A percentile compares a stretch with the other conserved stretches of the same genome.
Conservation (phyloP, 2,888 invertebrate genomes). For the Dryobotodes eremita region DNA sequence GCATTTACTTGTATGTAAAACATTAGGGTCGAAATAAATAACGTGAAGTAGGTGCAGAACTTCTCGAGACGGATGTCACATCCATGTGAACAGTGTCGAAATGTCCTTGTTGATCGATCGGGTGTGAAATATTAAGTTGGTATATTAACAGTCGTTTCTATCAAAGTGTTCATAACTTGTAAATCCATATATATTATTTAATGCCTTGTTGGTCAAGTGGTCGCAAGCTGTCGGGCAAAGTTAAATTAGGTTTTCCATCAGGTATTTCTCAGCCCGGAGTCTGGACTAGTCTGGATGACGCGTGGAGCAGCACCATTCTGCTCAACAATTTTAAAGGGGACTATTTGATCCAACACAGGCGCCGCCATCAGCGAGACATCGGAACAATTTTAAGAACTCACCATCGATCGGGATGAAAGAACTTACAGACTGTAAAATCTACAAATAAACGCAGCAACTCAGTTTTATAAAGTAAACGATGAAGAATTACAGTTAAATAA, state of each 20-base stretch:
- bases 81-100: neutral
- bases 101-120: constrained; percentile 45
- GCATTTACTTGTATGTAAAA: neutral
- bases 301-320: no score
- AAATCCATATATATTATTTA: neutral
- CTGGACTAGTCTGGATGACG: no score
- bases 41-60: neutral
- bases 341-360: no score
- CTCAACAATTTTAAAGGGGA: no score
- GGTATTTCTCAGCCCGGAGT: no score
- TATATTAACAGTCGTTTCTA: neutral
- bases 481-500: constrained; percentile 8
- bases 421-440: no score
- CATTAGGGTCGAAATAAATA: neutral
- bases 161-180: constrained; percentile 4
- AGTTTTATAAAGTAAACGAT: constrained; percentile 7
- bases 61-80: constrained; percentile 29
- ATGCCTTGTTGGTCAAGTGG: no score
- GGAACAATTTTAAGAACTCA: no score
- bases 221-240: neutral
- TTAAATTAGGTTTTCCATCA: neutral
- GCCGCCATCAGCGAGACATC: no score
- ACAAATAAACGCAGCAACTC: no score
- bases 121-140: neutral
- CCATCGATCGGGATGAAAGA: no score